Percentiles rank a stretch among this genome's conserved stretches.
Conservation (phyloP, 2,888 invertebrate species). For the Quadroppia sp. region DNA sequence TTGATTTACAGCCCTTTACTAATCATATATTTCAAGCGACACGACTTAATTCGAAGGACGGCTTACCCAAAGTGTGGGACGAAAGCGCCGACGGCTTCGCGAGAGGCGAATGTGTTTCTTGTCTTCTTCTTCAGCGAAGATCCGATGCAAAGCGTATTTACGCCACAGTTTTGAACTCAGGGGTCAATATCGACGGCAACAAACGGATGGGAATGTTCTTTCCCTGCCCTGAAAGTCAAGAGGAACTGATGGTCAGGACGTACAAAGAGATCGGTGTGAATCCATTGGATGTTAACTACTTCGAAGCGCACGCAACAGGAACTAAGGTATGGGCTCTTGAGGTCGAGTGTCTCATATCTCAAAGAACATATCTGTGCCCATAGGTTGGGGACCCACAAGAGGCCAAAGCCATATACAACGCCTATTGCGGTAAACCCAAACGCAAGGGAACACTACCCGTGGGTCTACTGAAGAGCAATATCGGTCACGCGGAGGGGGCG, state of each 20-base stretch:
- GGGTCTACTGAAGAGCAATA: conserved; percentile 96
- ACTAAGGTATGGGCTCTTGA: conserved; percentile 79
- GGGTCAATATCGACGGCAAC: conserved; percentile 64
- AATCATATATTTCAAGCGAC: conserved; percentile 77
- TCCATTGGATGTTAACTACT: conserved; percentile 59
- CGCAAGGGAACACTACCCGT: conserved; percentile 74
- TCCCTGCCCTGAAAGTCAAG: conserved; percentile 63
- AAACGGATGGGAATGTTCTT: conserved; percentile 67
- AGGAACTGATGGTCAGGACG: conserved; percentile 63
- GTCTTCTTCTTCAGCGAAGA: conserved; percentile 67
- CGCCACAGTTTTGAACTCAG: background rate
- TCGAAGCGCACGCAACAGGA: conserved; percentile 81
- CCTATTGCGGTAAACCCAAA: conserved; percentile 58
- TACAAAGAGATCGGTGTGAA: conserved; percentile 76
- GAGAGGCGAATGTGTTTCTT: conserved; percentile 70
- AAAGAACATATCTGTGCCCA: background rate
- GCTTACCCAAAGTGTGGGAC: conserved; percentile 74
- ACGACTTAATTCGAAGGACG: conserved; percentile 85
- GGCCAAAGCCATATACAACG: conserved; percentile 53
- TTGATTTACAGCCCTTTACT: conserved; percentile 56
- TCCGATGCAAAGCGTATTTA: conserved; percentile 52
- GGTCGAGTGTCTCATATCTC: background rate
- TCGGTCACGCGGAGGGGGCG: conserved; percentile 87
- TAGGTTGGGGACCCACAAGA: conserved; percentile 57
- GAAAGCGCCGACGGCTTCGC: conserved; percentile 65